phyloP scores from a whole-genome alignment of 2,113 vertebrate genomes.

The Pseudorhombus dupliciocellatus region DNA sequence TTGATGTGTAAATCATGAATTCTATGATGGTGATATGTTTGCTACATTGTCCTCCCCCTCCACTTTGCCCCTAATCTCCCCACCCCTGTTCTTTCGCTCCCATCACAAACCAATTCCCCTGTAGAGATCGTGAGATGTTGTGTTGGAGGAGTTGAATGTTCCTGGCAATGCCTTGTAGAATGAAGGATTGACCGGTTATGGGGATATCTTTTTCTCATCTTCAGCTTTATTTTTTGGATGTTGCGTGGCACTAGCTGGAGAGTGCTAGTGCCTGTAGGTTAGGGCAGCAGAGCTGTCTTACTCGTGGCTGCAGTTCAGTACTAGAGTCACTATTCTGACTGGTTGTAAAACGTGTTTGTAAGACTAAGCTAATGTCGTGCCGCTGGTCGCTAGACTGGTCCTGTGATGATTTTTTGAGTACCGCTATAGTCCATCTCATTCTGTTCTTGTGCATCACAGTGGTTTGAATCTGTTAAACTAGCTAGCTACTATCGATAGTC shows the following conservation, averaged over 20 bases:
- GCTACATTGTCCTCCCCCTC: slow-evolving; percentile 68
- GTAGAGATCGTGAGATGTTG: slow-evolving; percentile 48
- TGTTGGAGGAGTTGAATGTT: slow-evolving; percentile 51
- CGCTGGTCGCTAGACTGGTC: slow-evolving; percentile 58
- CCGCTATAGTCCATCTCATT: slow-evolving; percentile 54
- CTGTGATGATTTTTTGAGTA: slow-evolving; percentile 58
- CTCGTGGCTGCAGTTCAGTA: slow-evolving; percentile 57
- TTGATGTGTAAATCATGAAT: slow-evolving; percentile 92
- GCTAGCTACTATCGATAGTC: slow-evolving; percentile 56
- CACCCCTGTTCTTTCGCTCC: slow-evolving; percentile 6
- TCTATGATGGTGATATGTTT: slow-evolving; percentile 74
- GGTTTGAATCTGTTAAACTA: slow-evolving; percentile 55
- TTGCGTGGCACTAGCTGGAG: slow-evolving; percentile 64
- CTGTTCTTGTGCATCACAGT: slow-evolving; percentile 66
- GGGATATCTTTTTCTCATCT: slow-evolving; percentile 44
- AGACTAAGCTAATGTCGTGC: slow-evolving; percentile 56
- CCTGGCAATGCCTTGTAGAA: slow-evolving; percentile 20
- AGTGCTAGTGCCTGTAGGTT: slow-evolving; percentile 55
- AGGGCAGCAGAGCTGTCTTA: slow-evolving; percentile 66
- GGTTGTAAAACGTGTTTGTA: slow-evolving; percentile 59
- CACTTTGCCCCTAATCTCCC: slow-evolving; percentile 1
- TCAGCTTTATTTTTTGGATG: slow-evolving; percentile 71
- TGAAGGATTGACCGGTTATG: slow-evolving; percentile 33
- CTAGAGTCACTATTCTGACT: slow-evolving; percentile 57
- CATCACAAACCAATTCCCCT: slow-evolving; percentile 68